Base-by-base conservation (phyloP, 2,888 invertebrate species). In the Trissoscelio sp. region DNA sequence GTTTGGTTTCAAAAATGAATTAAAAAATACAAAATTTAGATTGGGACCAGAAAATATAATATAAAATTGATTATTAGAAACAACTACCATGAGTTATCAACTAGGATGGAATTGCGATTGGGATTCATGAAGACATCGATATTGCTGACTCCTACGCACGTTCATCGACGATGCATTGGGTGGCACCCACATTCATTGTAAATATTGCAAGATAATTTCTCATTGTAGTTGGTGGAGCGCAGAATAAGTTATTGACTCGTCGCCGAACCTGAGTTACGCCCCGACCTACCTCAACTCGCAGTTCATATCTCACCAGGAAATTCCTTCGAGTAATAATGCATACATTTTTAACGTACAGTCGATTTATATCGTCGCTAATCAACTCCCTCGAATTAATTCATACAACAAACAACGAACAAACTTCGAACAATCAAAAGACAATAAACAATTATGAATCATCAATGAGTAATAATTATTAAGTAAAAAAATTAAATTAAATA, bases 211-310 rank as follows among this genome's bases (percentile, higher is more conserved):
- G 81, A 83, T 81, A 85, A 88, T 89, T 88, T 88, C 87, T 89
- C 87, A 87, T 87, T 86, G 86, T 85, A 87, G 84, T 86, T 85
- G 88, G 86, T 87, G 86, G 86, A 85, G 83, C 66, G 84, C 83
- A 83, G 46, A 79, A 87, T 86, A 85, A 89, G 89, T 89, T 89
- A 89, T 89, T 87, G 88, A 88, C 88, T 89, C 86, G 88, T 88
- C 87, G 73, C 69, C 85, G 88, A 88, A 88, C 86, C 87, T 88
- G 86, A 87, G 88, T 89, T 88, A 89, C 89, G 88, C 89, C 89
- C 88, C 88, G 87, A 88, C 88, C 88, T 88, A 88, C 86, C 88
- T 87, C 85, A 89, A 88, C 86, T 85, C 83, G 83, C 81, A 87
- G 85, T 86, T 87, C 87, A 86, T 85, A 88, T 88, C 86, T 85